Evolutionary conservation across 2,113 vertebrate species (phyloP), one percentile per base, ranked within the genome.

Genomic region (Nothocercus julius): DNA sequence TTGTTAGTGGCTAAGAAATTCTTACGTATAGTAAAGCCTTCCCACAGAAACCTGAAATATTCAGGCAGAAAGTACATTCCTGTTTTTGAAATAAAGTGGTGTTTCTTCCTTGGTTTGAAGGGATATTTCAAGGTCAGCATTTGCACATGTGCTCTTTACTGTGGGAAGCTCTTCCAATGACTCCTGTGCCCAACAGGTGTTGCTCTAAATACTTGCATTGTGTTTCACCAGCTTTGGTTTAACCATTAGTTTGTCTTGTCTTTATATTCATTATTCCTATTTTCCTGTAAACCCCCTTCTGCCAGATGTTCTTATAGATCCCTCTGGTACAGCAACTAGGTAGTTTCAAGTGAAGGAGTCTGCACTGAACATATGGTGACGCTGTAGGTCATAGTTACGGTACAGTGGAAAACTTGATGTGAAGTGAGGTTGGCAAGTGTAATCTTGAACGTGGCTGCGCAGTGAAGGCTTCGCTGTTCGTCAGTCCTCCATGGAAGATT

Each of bases 181-280:
- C 32, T 82, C 34, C 75, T 91, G 63, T 84, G 51, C 70, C 44
- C 20, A 84, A 10, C 6, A 27, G 8, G 21, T 82, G 27, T 66
- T 95, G 24, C 28, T 81, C 36, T 89, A n/a, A 86, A 66, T 85
- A 58, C 34, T 79, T 64, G 5, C 62, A 36, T 84, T 16, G 1
- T 38, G 28, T 90, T 93, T 92, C 78, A 44, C 19, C 38, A 82
- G 22, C 40, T 89, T 85, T 70, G 47, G 13, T 91, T 94, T 75
- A 68, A 90, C 42, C 34, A 9, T 90, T 27, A 40, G 3, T 47
- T 64, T 91, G 75, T 82, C 21, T 58, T 86, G 42, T 58, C 27
- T 81, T 93, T 72, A 19, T 80, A 5, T 79, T 13, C 1, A 13
- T 90, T 78, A 83, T 87, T 47, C 61, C 27, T 42, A 0, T 67